Base-by-base conservation (phyloP, 2,113 vertebrate genomes). In the Potamarius usumacintae region DNA sequence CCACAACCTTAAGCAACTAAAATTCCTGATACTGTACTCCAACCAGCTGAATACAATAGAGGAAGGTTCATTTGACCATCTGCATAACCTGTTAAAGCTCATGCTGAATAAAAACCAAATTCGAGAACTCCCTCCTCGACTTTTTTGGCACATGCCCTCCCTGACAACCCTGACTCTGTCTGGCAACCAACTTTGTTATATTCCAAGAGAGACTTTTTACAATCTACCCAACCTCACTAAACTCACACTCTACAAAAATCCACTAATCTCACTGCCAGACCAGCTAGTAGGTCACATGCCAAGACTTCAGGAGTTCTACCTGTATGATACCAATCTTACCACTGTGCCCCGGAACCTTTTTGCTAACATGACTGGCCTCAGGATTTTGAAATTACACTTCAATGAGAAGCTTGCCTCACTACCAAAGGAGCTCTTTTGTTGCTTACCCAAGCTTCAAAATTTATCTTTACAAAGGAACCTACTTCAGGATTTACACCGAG, bases 211-310 rank as follows among this genome's bases (percentile, higher is more conserved):
- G 27, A 96, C 94, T 78, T 97, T 98, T 89, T 95, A 97, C 87
- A 88, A 93, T 86, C 91, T 95, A 90, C 95, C 90, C 12, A 91
- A 92, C 55, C 74, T 98, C 72, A 94, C 57, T 12, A 91, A 92
- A 83, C 90, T 98, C 86, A 97, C 95, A 1, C 89, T 98, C 63
- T 97, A 93, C 85, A 93, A 94, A 0, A 99, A 98, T 90, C 97
- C 97, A 0, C 90, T 98, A 11, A 71, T 92, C 50, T 92, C 89
- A 77, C 94, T 98, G 50, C 97, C 97, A 0, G 91, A 92, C 22
- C 89, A 96, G 48, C 79, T 98, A n/a, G 97, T 98, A 92, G 97
- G 97, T 50, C 91, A 95, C 90, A 96, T 96, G 96, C 94, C 92
- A 1, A 89, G 92, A 22, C 95, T 99, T 25, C 87, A 9, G 67